Conservation (phyloP, 2,113 vertebrate genomes). For the Spea bombifrons region DNA sequence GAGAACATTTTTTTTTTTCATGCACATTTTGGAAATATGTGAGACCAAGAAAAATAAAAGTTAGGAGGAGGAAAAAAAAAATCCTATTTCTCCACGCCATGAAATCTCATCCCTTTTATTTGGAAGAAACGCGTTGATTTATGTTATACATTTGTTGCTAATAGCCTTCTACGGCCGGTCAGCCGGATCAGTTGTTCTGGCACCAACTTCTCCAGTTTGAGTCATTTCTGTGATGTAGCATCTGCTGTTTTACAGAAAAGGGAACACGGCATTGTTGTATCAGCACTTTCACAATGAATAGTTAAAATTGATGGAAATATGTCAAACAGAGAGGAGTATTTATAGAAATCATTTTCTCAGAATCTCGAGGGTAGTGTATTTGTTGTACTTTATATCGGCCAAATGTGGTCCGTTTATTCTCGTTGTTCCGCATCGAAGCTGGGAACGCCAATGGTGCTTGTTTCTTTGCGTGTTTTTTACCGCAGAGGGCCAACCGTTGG, state of each 20-base stretch:
- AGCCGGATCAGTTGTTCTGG: conserved; percentile 20
- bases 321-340: conserved; percentile 44
- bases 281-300: conserved; percentile 45
- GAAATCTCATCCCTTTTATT: conserved; percentile 41
- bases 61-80: neutral
- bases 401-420: neutral
- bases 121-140: conserved; percentile 30
- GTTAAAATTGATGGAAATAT: conserved; percentile 43
- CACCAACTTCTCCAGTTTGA: conserved; percentile 13
- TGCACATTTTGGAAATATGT: conserved; percentile 37
- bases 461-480: conserved; percentile 5
- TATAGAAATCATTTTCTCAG: conserved; percentile 38
- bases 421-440: conserved; percentile 6
- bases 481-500: neutral
- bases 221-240: conserved; percentile 41
- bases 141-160: conserved; percentile 38
- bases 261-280: conserved; percentile 40
- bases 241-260: conserved; percentile 36
- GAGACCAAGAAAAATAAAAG: conserved; percentile 32
- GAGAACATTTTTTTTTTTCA: conserved; percentile 6
- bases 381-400: conserved; percentile 23
- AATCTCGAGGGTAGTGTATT: conserved; percentile 19
- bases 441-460: conserved; percentile 22
- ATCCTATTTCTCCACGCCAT: conserved; percentile 16
- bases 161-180: conserved; percentile 13